Evolutionary conservation across 2,113 vertebrate genomes (phyloP).

Genomic region (Psammodynastes pulverulentus): DNA sequence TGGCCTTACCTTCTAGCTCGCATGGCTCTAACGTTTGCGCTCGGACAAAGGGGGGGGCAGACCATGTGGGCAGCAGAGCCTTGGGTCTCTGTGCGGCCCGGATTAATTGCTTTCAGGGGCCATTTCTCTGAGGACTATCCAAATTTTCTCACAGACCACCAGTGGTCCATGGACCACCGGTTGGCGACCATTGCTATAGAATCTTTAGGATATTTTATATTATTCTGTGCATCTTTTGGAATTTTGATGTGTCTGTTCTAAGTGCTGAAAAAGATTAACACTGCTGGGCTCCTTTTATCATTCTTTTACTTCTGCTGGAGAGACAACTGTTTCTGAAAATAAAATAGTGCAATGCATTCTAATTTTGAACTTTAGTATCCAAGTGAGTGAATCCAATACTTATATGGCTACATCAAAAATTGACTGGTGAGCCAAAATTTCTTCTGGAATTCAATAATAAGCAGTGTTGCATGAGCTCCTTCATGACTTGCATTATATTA

Average conservation of each 20-base stretch:
- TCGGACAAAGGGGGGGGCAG: no score
- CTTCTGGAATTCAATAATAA: neutral
- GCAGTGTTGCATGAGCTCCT: neutral
- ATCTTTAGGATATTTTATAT: neutral
- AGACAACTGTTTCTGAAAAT: neutral
- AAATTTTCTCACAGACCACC: no score
- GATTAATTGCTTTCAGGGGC: no score
- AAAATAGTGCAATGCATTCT: neutral
- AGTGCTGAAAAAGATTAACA: neutral
- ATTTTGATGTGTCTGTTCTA: neutral
- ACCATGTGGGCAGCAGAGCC: no score
- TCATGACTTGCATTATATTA: neutral
- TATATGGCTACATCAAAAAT: neutral
- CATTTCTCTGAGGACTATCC: no score
- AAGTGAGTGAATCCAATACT: neutral
- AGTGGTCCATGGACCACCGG: no score
- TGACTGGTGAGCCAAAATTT: neutral
- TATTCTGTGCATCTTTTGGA: neutral
- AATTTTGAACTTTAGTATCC: neutral
- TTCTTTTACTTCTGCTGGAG: neutral
- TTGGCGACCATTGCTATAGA: neutral
- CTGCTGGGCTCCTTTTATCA: slow-evolving; percentile 13
- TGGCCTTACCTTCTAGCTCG: no score
- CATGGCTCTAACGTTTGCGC: no score
- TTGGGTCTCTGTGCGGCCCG: no score